Conservation (phyloP, 2,888 invertebrate species). For the Agrochola lota region DNA sequence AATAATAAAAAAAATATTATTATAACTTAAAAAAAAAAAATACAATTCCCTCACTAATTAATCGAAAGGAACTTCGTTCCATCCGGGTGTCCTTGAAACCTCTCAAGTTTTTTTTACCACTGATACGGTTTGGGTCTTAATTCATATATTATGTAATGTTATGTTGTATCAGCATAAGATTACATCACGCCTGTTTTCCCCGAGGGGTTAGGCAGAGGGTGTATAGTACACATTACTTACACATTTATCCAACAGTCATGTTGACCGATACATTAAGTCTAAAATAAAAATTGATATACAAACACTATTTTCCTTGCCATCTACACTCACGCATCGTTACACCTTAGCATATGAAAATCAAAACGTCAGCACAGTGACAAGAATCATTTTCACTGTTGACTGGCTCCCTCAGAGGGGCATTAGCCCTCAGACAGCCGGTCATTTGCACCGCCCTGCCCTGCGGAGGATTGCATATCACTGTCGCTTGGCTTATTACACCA, state of each 20-base stretch:
- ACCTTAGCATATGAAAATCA: slow-evolving; percentile 40
- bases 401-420: slow-evolving; percentile 54
- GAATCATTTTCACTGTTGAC: slow-evolving; percentile 63
- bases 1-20: too few relatives aligned
- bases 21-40: too few relatives aligned
- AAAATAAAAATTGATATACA: background rate
- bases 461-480: slow-evolving; percentile 67
- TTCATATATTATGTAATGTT: too few relatives aligned
- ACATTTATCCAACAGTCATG: background rate
- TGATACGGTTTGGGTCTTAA: background rate
- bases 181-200: background rate
- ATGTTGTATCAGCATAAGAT: background rate
- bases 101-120: too few relatives aligned
- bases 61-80: too few relatives aligned
- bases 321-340: slow-evolving; percentile 7
- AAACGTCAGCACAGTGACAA: slow-evolving; percentile 46
- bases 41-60: too few relatives aligned
- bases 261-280: background rate
- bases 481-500: slow-evolving; percentile 65
- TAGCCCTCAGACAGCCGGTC: slow-evolving; percentile 57
- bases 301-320: background rate
- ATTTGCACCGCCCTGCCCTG: slow-evolving; percentile 59
- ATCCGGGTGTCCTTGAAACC: too few relatives aligned
- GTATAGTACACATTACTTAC: background rate
- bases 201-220: background rate